Conservation (phyloP, 2,888 invertebrate genomes). For the Zonitis immaculata region DNA sequence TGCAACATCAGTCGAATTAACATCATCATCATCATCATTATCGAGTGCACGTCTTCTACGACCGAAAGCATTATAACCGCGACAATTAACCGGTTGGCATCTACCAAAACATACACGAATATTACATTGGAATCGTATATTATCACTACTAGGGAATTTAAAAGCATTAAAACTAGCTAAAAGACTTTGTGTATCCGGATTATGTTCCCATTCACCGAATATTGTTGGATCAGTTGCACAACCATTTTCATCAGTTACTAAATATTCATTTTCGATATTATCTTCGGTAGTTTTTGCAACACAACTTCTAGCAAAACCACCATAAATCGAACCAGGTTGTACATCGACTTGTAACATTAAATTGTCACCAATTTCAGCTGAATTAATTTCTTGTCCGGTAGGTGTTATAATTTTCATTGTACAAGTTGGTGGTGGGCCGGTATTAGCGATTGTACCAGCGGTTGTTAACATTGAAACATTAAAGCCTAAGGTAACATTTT, state of each 20-base stretch:
- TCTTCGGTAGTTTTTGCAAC: conserved; percentile 90
- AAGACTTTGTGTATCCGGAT: conserved; percentile 77
- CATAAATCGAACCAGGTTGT: conserved; percentile 67
- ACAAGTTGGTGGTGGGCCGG: conserved; percentile 89
- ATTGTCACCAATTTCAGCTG: conserved; percentile 89
- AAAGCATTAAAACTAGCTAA: conserved; percentile 89
- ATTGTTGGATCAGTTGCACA: conserved; percentile 90
- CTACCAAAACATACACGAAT: conserved; percentile 92
- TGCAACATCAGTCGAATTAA: conserved; percentile 58
- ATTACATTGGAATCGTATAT: conserved; percentile 92
- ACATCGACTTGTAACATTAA: conserved; percentile 60
- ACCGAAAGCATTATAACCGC: conserved; percentile 86
- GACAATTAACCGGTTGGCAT: conserved; percentile 93
- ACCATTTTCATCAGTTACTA: conserved; percentile 90
- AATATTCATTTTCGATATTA: conserved; percentile 82
- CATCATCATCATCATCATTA: conserved; percentile 33
- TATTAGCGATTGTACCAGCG: conserved; percentile 91
- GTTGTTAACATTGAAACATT: conserved; percentile 95
- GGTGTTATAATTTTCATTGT: conserved; percentile 87
- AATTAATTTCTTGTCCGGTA: conserved; percentile 81
- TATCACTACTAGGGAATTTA: conserved; percentile 92
- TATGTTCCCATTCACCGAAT: conserved; percentile 91
- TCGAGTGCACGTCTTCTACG: conserved; percentile 67
- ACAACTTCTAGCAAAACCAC: conserved; percentile 89
- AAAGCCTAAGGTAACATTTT: conserved; percentile 87